Evolutionary conservation across 2,797 vertebrate genomes (phyloP).

Genomic region (Xiphophorus birchmanni): DNA sequence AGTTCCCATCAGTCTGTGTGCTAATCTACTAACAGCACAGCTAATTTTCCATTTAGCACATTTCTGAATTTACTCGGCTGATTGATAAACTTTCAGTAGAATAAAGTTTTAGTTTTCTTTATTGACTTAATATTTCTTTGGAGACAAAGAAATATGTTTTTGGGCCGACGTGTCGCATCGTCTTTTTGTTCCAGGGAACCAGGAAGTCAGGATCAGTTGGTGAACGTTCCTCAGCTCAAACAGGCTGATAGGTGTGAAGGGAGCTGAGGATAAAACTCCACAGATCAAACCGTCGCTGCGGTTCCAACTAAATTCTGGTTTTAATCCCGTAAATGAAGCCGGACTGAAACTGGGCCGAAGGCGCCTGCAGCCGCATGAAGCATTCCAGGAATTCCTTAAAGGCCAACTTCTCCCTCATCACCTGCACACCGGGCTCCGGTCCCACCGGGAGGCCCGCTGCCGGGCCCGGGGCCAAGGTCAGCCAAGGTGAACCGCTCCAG

Average conservation of each 20-base stretch:
- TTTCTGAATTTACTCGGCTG: not conserved
- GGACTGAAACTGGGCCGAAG: not conserved
- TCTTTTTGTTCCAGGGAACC: not conserved
- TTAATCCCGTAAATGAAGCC: not conserved
- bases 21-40: not conserved
- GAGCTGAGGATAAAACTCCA: not conserved
- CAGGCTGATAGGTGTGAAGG: not conserved
- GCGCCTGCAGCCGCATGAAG: slow-evolving; percentile 55
- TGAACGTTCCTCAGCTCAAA: not conserved
- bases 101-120: not conserved
- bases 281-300: no score
- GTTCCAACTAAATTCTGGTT: not conserved
- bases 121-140: not conserved
- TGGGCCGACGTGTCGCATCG: not conserved
- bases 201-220: not conserved
- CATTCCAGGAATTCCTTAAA: slow-evolving; percentile 73
- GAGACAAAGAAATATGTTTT: no score
- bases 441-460: slow-evolving; percentile 68
- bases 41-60: not conserved
- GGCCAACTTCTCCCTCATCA: slow-evolving; percentile 75
- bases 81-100: not conserved
- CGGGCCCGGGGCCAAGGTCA: slow-evolving; percentile 68
- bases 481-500: slow-evolving; percentile 66
- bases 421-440: slow-evolving; percentile 65
- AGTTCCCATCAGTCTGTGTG: no score